A percentile compares a stretch with the other conserved stretches of the same genome.
phyloP scores from a whole-genome alignment of 2,888 invertebrate genomes.

The Apodemia duryi region DNA sequence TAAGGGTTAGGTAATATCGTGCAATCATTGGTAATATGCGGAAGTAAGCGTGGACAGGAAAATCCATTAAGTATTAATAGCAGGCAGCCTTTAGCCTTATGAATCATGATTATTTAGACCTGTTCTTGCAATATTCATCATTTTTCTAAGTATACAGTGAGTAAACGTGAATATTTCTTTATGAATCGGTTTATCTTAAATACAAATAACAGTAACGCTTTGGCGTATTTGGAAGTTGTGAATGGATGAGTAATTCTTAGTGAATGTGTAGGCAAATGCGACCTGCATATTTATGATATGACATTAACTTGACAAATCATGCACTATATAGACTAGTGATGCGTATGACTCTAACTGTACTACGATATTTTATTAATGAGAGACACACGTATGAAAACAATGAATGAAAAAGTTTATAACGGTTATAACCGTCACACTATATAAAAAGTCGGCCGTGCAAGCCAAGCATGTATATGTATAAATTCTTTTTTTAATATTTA shows the following conservation, averaged over 20 bases:
- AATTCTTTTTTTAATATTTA: no score
- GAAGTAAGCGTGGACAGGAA: conserved; percentile 23
- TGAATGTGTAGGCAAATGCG: conserved; percentile 24
- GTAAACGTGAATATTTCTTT: conserved; percentile 46
- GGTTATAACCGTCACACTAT: no score
- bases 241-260: conserved; percentile 45
- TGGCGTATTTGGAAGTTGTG: conserved; percentile 45
- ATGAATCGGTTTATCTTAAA: conserved; percentile 34
- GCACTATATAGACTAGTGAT: not conserved
- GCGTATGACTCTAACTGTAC: not conserved
- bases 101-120: conserved; percentile 52
- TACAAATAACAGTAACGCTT: conserved; percentile 37
- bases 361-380: not conserved
- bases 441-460: no score
- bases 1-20: conserved; percentile 8
- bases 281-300: conserved; percentile 26
- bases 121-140: conserved; percentile 54
- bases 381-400: not conserved
- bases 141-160: conserved; percentile 58
- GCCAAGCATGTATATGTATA: no score
- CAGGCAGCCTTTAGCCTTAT: conserved; percentile 33
- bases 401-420: not conserved
- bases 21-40: conserved; percentile 8
- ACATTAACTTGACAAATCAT: conserved; percentile 14
- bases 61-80: conserved; percentile 22